A percentile compares a stretch with the other conserved stretches of the same genome.
These are phyloP conservation scores for Halictus ligatus DNA, from an alignment of 2,888 invertebrate species.

Conservation along the genomic window DNA sequence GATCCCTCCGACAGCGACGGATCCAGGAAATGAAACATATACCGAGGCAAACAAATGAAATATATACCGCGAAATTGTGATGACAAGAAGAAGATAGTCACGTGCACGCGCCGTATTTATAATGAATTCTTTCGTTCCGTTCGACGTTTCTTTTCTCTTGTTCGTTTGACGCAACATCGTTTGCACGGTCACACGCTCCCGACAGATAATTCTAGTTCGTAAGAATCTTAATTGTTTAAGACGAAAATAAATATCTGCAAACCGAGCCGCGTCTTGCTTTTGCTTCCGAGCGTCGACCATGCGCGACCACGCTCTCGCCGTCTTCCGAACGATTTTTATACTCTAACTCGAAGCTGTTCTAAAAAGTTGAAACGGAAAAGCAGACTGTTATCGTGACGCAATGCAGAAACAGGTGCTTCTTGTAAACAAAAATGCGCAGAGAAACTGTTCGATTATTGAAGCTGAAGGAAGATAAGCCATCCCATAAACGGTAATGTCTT, in stretches of 20 bases:
- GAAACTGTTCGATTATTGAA: too few relatives aligned
- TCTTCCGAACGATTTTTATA: neutral
- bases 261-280: constrained; percentile 23
- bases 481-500: neutral
- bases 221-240: constrained; percentile 54
- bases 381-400: too few relatives aligned
- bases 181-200: constrained; percentile 13
- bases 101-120: constrained; percentile 17
- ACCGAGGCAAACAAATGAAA: neutral
- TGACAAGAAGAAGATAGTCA: neutral
- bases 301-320: constrained; percentile 8
- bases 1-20: neutral
- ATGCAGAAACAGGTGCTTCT: too few relatives aligned
- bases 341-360: neutral
- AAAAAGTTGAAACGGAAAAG: too few relatives aligned
- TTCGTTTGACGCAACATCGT: constrained; percentile 31
- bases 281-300: neutral
- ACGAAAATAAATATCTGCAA: constrained; percentile 51
- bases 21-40: neutral
- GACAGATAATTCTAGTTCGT: constrained; percentile 46
- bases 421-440: too few relatives aligned
- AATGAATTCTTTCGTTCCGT: constrained; percentile 21
- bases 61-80: neutral
- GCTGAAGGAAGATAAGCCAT: neutral
- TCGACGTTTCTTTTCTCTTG: constrained; percentile 8